Evolutionary conservation across 37 sponge, comb jelly and placozoan species (phyloP), one percentile per base, ranked within the genome.

Genomic region (Halichondria panicea): DNA sequence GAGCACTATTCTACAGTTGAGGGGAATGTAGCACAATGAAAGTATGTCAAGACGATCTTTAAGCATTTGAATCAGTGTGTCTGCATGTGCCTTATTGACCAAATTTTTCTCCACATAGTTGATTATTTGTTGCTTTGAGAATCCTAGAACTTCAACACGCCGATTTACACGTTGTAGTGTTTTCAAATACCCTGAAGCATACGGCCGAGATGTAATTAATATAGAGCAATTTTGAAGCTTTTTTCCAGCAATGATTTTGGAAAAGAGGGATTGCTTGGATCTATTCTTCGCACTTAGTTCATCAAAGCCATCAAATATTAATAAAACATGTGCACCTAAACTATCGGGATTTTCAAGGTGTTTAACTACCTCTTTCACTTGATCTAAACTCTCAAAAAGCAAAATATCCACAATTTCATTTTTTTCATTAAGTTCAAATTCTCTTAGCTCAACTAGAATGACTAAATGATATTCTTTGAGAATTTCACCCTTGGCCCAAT

Each of bases 281-380:
- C n/a, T n/a, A n/a, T n/a, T n/a, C n/a, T n/a, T 9, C 25, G 56
- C 25, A 3, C 9, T 27, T 9, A 55, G 56, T 7, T 55, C 56
- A 55, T 55, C 56, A 55, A 55, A 55, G 2, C 56, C 56, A 55
- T 55, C 56, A 55, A 55, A 9, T n/a, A 55, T 55, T n/a, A 55
- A 2, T 3, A 55, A 7, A 2, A 55, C 25, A 2, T 55, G 22
- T 9, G 3, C 9, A 2, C 56, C 56, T 6, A n/a, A n/a, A n/a
- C n/a, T n/a, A n/a, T n/a, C n/a, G n/a, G n/a, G n/a, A n/a, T n/a
- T n/a, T n/a, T n/a, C n/a, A n/a, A n/a, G n/a, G n/a, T n/a, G n/a
- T n/a, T n/a, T n/a, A n/a, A n/a, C n/a, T n/a, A n/a, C n/a, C n/a
- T n/a, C n/a, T n/a, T n/a, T n/a, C n/a, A n/a, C n/a, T n/a, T n/a